Percentiles rank a stretch among this genome's conserved stretches.
Evolutionary conservation across 2,888 invertebrate species (phyloP).

Genomic region (Lasioglossum marginatum): DNA sequence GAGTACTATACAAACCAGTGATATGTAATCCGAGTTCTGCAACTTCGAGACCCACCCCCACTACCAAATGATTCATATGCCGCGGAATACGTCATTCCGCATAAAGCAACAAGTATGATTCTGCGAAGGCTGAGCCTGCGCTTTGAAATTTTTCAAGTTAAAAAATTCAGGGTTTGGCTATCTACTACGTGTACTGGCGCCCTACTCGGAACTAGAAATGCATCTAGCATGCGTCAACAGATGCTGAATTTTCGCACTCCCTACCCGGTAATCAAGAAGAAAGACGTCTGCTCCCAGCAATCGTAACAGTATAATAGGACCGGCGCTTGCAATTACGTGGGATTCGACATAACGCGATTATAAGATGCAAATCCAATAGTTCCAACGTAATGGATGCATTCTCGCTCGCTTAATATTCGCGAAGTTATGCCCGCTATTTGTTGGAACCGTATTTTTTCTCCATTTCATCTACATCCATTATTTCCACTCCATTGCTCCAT

Average conservation of each 20-base stretch:
- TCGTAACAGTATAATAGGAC: neutral
- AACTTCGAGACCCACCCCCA: neutral
- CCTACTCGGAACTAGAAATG: neutral
- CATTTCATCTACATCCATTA: neutral
- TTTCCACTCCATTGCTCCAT: neutral
- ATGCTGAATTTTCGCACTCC: neutral
- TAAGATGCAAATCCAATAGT: neutral
- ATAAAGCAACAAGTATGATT: conserved; percentile 8
- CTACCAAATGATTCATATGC: neutral
- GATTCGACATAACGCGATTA: neutral
- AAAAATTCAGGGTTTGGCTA: neutral
- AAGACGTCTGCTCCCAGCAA: neutral
- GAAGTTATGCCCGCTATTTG: neutral
- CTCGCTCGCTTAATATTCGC: neutral
- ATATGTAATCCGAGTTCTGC: neutral
- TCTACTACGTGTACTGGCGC: neutral
- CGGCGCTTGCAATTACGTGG: neutral
- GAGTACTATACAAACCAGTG: conserved; percentile 13
- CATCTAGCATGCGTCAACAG: neutral
- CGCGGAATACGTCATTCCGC: neutral
- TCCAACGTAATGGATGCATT: neutral
- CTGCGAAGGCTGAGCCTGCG: neutral
- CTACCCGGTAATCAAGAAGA: neutral
- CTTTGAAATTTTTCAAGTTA: neutral
- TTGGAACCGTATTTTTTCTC: neutral